phyloP scores from a whole-genome alignment of 2,888 invertebrate species.

The Punctoribates punctum region DNA sequence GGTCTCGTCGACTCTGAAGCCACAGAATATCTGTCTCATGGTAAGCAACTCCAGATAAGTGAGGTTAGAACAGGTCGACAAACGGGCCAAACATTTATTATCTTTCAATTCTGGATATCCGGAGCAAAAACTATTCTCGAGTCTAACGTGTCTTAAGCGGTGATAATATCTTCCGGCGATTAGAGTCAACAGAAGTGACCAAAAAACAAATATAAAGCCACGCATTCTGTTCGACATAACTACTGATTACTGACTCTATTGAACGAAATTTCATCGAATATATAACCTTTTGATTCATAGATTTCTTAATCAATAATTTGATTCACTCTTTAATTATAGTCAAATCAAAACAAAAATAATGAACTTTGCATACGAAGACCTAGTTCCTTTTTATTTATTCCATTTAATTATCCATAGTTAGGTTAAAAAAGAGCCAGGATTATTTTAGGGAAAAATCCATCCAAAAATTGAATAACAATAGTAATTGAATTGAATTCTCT shows the following conservation, averaged over 20 bases:
- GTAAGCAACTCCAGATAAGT: neutral
- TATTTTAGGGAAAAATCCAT: neutral
- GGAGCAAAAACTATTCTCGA: conserved; percentile 29
- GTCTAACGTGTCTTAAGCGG: conserved; percentile 14
- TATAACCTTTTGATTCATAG: neutral
- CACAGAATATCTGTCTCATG: conserved; percentile 41
- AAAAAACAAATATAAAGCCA: neutral
- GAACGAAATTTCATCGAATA: neutral
- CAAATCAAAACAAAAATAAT: neutral
- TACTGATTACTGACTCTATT: neutral
- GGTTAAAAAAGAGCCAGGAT: neutral
- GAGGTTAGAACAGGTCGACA: conserved; percentile 35
- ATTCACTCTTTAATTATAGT: neutral
- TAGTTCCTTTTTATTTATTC: too few relatives aligned
- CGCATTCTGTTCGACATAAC: neutral
- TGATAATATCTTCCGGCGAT: conserved; percentile 8
- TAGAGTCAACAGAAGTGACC: neutral
- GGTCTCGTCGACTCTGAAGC: conserved; percentile 26
- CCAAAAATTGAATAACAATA: neutral
- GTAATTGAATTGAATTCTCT: neutral
- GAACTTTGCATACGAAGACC: neutral
- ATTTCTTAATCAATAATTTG: neutral
- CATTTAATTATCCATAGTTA: too few relatives aligned
- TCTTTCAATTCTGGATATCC: conserved; percentile 38
- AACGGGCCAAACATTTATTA: conserved; percentile 31